Evolutionary conservation across 2,888 invertebrate genomes (phyloP).

Genomic region (Nycteola revayana): DNA sequence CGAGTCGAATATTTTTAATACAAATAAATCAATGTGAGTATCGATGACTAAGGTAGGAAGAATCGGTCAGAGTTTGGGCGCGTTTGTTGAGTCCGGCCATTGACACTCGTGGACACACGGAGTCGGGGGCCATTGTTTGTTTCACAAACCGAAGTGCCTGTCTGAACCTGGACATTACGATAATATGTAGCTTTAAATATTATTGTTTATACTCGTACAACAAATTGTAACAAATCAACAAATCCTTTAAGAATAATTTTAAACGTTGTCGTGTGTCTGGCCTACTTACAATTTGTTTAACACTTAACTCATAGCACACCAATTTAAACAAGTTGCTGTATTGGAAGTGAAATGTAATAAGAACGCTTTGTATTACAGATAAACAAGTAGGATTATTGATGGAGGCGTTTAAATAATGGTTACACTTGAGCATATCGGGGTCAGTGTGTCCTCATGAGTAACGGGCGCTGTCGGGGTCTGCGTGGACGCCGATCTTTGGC

Average conservation of each 20-base stretch:
- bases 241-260: no score
- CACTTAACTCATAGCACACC: no score
- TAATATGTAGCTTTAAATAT: no score
- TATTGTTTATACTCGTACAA: no score
- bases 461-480: constrained; percentile 63
- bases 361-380: constrained; percentile 17
- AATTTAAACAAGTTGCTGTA: constrained; percentile 17
- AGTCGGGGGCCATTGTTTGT: constrained; percentile 36
- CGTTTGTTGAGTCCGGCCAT: constrained; percentile 44
- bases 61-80: constrained; percentile 45
- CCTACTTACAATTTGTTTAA: neutral
- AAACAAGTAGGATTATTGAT: constrained; percentile 30
- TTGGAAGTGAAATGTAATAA: constrained; percentile 27
- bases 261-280: neutral
- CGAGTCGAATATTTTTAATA: constrained; percentile 20
- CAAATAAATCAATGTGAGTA: constrained; percentile 34
- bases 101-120: constrained; percentile 44
- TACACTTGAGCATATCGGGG: constrained; percentile 58
- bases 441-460: constrained; percentile 66
- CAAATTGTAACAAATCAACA: constrained; percentile 30
- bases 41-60: constrained; percentile 47
- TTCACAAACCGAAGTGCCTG: constrained; percentile 18
- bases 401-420: constrained; percentile 44
- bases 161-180: no score
- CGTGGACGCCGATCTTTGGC: constrained; percentile 32